A percentile compares a stretch with the other conserved stretches of the same genome.
Evolutionary conservation across 1,140 invertebrate genomes (phyloP).

Genomic region (Rhyacophila brunnea): DNA sequence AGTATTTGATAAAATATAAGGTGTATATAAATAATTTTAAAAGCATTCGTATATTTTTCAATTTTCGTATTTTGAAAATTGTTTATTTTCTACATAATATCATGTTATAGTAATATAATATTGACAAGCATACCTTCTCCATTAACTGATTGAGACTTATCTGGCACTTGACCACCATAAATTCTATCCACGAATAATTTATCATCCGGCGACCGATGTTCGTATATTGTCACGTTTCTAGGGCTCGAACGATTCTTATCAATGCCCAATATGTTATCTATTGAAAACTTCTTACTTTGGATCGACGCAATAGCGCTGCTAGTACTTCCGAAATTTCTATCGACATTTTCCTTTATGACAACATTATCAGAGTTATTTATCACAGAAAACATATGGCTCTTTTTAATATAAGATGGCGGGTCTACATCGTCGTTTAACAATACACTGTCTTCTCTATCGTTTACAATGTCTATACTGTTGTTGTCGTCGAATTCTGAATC

Average conservation of each 20-base stretch:
- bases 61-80: too few relatives aligned
- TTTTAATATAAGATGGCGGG: neutral
- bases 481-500: conserved; percentile 21
- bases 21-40: too few relatives aligned
- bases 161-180: neutral
- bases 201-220: neutral
- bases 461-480: conserved; percentile 30
- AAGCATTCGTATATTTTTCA: too few relatives aligned
- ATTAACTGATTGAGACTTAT: neutral
- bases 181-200: neutral
- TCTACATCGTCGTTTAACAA: neutral
- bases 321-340: neutral
- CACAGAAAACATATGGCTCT: neutral
- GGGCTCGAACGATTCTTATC: conserved; percentile 7
- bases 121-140: too few relatives aligned
- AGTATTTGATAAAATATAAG: too few relatives aligned
- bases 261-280: conserved; percentile 31
- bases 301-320: neutral
- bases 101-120: too few relatives aligned
- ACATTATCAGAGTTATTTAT: neutral
- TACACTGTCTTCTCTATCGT: conserved; percentile 10
- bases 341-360: neutral
- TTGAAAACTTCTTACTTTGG: conserved; percentile 31
- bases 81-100: too few relatives aligned
- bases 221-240: neutral